Evolutionary conservation across 1,140 invertebrate species (phyloP), one percentile per base, ranked within the genome.

Genomic region (Drosophila pectinifera): DNA sequence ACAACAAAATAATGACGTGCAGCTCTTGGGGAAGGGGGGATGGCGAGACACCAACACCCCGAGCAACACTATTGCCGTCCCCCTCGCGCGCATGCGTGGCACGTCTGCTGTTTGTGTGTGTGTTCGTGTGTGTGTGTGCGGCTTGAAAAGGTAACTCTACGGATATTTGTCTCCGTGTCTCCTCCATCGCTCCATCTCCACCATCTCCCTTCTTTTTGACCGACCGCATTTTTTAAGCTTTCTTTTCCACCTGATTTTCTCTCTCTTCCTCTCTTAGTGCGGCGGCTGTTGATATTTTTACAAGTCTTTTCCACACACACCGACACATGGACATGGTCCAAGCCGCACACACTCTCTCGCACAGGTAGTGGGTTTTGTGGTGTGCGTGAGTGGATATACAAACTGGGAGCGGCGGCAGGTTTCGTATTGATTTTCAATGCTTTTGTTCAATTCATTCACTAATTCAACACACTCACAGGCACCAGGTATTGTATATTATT

Each of bases 211-310:
- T 78, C 77, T 63, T 89, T 88, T 89, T 90, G 73, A 89, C 80
- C 77, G 77, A 79, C 84, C 84, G 84, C 84, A 89, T 89, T 89
- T 89, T 86, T 89, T 89, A 88, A 84, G 84, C 84, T 89, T 90
- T 89, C 84, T 89, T 89, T 89, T 89, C 84, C 84, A 90, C 84
- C 84, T 89, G 84, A n/a, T 89, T 84, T 89, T 58, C 54, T 57
- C 48, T 75, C 73, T 65, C 53, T 58, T 48, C 51, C 62, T 67
- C 51, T 62, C 62, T 51, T 34, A 20, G 7, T 34, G 49, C 49
- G 49, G 49, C 49, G 49, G 69, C 73, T 89, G 80, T 89, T 89
- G 68, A 89, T 88, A 89, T 88, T 86, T 83, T 79, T 82, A 72
- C 67, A 69, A 81, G 74, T 67, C 79, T 75, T 61, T 59, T 62